These are phyloP conservation scores for Melieria omissa DNA, from an alignment of 2,888 invertebrate species.

Conservation along the genomic window DNA sequence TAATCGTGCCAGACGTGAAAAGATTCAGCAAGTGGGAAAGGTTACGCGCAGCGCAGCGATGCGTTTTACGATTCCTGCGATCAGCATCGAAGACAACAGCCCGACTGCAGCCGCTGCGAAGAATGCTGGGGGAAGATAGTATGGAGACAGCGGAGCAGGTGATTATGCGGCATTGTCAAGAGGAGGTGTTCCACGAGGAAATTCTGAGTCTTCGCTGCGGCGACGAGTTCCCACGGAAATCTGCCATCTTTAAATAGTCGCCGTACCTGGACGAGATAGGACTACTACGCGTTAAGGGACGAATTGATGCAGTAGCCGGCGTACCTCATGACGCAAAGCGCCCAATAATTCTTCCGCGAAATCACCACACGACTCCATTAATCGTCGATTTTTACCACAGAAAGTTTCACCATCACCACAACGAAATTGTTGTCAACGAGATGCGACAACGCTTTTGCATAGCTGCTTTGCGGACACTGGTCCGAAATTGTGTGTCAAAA, in stretches of 20 bases:
- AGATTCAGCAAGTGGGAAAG: constrained; percentile 32
- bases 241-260: background rate
- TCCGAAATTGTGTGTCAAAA: background rate
- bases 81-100: too few relatives aligned
- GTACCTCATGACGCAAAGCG: background rate
- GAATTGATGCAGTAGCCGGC: background rate
- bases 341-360: background rate
- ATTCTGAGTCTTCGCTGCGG: background rate
- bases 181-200: background rate
- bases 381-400: background rate
- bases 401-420: constrained; percentile 5
- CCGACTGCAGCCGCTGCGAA: too few relatives aligned
- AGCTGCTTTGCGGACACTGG: background rate
- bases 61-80: background rate
- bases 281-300: background rate
- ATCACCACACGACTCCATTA: background rate
- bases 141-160: background rate
- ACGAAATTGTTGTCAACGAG: constrained; percentile 4
- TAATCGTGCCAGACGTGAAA: constrained; percentile 1
- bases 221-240: background rate
- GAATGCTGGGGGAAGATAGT: too few relatives aligned
- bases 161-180: background rate
- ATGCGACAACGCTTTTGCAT: background rate
- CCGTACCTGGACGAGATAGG: background rate
- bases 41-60: constrained; percentile 6